phyloP scores from a whole-genome alignment of 2,888 invertebrate genomes.

The Ferrisia virgata region DNA sequence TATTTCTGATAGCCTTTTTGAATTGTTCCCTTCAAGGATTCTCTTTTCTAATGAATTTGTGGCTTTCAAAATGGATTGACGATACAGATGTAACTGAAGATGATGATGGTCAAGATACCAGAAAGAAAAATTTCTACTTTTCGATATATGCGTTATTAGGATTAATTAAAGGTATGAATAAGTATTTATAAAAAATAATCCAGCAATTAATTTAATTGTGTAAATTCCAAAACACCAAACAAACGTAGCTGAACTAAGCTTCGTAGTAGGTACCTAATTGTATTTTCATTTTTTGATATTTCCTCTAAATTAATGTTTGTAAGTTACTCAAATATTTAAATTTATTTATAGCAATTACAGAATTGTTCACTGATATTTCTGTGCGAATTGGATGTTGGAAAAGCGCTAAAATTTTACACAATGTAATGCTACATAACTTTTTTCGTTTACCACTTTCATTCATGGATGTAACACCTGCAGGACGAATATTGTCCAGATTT shows the following conservation, averaged over 20 bases:
- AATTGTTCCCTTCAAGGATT: constrained; percentile 79
- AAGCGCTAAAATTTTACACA: constrained; percentile 54
- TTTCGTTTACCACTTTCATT: constrained; percentile 58
- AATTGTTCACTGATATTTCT: background rate
- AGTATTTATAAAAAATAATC: too few relatives aligned
- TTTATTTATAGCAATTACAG: constrained; percentile 64
- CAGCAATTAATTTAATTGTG: too few relatives aligned
- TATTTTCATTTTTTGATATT: too few relatives aligned
- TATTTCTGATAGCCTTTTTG: constrained; percentile 70
- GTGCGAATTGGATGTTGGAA: constrained; percentile 66
- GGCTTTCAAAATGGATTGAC: constrained; percentile 79
- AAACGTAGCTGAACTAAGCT: too few relatives aligned
- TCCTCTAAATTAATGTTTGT: too few relatives aligned
- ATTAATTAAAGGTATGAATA: constrained; percentile 80
- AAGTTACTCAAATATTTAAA: too few relatives aligned
- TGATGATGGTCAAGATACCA: constrained; percentile 52
- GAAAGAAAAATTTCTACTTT: constrained; percentile 71
- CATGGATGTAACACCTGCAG: constrained; percentile 58
- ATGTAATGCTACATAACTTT: constrained; percentile 52
- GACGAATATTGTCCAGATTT: constrained; percentile 54
- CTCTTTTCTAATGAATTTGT: constrained; percentile 81
- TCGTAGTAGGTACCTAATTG: too few relatives aligned
- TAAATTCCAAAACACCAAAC: too few relatives aligned
- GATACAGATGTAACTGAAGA: constrained; percentile 58
- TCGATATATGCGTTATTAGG: constrained; percentile 89